Percentiles rank a stretch among this genome's conserved stretches.
Conservation (phyloP, 1,140 invertebrate species). For the Teleopsis dalmanni region DNA sequence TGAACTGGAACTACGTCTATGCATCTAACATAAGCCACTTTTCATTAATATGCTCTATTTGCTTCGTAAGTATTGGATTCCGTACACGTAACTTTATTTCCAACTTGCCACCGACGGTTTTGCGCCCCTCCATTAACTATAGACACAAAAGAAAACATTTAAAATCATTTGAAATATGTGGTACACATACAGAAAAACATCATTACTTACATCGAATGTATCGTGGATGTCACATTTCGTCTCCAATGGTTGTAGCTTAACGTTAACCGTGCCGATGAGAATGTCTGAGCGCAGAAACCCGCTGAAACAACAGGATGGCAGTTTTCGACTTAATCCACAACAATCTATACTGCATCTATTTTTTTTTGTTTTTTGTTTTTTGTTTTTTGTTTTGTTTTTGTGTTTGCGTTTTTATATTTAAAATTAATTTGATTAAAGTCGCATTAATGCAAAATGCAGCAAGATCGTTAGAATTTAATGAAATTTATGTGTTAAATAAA, state of each 20-base stretch:
- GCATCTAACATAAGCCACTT: conserved; percentile 82
- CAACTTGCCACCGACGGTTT: conserved; percentile 78
- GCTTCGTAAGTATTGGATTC: conserved; percentile 81
- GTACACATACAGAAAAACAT: not conserved
- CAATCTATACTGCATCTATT: conserved; percentile 41
- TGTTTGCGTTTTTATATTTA: no score
- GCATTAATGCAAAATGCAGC: no score
- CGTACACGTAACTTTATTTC: conserved; percentile 87
- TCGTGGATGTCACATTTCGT: conserved; percentile 82
- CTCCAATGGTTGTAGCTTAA: conserved; percentile 81
- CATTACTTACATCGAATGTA: conserved; percentile 74
- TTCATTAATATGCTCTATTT: conserved; percentile 82
- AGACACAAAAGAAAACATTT: conserved; percentile 21
- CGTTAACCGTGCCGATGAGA: conserved; percentile 72
- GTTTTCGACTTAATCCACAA: conserved; percentile 44
- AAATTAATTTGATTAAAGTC: no score
- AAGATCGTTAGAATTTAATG: no score
- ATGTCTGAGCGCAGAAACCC: conserved; percentile 82
- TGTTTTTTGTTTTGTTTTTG: no score
- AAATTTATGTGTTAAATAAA: no score
- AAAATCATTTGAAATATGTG: not conserved
- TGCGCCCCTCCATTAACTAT: conserved; percentile 83
- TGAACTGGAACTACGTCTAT: no score
- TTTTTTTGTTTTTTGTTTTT: conserved; percentile 1
- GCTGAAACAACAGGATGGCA: conserved; percentile 61